Conservation (phyloP, 2,797 vertebrate species). For the Neomorphus geoffroyi region DNA sequence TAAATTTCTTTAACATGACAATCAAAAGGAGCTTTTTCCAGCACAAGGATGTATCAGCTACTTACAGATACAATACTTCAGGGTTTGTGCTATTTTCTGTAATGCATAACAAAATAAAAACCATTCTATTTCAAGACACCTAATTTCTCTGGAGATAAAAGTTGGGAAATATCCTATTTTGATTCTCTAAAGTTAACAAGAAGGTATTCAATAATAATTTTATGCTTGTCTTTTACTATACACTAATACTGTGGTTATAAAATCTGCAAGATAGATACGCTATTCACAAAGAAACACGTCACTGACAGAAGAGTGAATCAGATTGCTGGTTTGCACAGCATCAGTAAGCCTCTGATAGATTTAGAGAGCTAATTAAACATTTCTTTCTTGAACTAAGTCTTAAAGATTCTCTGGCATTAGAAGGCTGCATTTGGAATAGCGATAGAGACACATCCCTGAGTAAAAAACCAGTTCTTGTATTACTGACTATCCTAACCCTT, state of each 20-base stretch:
- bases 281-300: not conserved
- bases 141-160: slow-evolving; percentile 14
- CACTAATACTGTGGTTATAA: not conserved
- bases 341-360: not conserved
- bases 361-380: not conserved
- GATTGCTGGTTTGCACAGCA: not conserved
- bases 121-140: not conserved
- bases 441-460: not conserved
- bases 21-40: not conserved
- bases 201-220: slow-evolving; percentile 26
- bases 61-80: not conserved
- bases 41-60: not conserved
- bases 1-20: not conserved
- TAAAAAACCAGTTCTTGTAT: not conserved
- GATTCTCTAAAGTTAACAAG: slow-evolving; percentile 37
- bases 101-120: slow-evolving; percentile 53
- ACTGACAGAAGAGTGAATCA: not conserved
- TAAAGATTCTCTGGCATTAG: not conserved
- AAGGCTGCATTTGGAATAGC: not conserved
- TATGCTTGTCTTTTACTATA: not conserved
- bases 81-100: not conserved
- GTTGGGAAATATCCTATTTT: slow-evolving; percentile 7
- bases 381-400: not conserved
- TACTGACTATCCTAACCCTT: not conserved
- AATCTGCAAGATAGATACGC: not conserved